Conservation (phyloP, 2,888 invertebrate genomes). For the Zhuqinia jingwanae region DNA sequence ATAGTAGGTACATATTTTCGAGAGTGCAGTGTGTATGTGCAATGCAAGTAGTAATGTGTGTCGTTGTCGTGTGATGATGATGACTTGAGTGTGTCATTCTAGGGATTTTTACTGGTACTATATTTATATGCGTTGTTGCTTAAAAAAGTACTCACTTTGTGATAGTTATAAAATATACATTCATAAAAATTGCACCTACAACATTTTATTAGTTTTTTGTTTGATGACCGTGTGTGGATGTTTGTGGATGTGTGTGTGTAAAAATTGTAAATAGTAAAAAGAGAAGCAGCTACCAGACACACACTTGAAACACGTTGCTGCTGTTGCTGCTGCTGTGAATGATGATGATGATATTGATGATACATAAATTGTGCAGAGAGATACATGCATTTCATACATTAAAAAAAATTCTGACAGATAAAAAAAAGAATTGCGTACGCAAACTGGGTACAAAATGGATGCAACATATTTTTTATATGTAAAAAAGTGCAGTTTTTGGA, state of each 20-base stretch:
- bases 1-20: no score
- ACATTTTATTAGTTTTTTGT: slow-evolving; percentile 24
- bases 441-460: slow-evolving; percentile 38
- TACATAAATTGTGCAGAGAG: neutral
- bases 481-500: slow-evolving; percentile 63
- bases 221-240: slow-evolving; percentile 44
- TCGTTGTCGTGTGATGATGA: no score
- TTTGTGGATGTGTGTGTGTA: slow-evolving; percentile 28
- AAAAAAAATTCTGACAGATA: slow-evolving; percentile 57
- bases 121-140: no score
- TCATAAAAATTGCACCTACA: neutral
- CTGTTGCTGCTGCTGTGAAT: neutral
- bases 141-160: neutral
- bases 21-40: slow-evolving; percentile 7
- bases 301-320: slow-evolving; percentile 28
- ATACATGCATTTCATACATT: slow-evolving; percentile 5
- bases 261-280: slow-evolving; percentile 23
- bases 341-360: neutral
- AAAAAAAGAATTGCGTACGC: slow-evolving; percentile 20
- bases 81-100: slow-evolving; percentile 29
- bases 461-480: slow-evolving; percentile 26
- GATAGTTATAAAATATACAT: neutral
- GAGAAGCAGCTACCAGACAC: neutral
- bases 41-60: no score
- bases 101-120: slow-evolving; percentile 13